Evolutionary conservation across 2,113 vertebrate species (phyloP), one percentile per base, ranked within the genome.

Genomic region (Nicator chloris): DNA sequence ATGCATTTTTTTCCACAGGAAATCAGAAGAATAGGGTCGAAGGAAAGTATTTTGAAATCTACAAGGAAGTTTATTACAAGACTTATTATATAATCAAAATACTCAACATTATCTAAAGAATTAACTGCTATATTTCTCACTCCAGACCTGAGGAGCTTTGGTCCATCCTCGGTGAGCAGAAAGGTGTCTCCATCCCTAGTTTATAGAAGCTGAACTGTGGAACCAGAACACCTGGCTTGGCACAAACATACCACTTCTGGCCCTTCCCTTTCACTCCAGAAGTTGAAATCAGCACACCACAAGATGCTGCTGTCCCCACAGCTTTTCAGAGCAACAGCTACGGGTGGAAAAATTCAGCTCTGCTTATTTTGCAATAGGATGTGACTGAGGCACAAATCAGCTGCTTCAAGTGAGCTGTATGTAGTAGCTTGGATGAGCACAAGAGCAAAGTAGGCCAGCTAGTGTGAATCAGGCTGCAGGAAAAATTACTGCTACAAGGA

Each of bases 241-340:
- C 18, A 78, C n/a, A 40, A 22, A 28, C 5, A 7, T 44, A 21
- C n/a, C 54, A 28, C 18, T 89, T 73, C 57, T 93, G 39, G 70
- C 45, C 57, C 60, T 80, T 93, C 51, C 24, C 35, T 83, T 90
- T 60, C 35, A 20, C n/a, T 81, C 26, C 16, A 37, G 47, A 68
- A 94, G 44, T 72, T 75, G 68, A 45, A 68, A 64, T 42, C 9
- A 64, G 68, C 65, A 65, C 13, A 49, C 91, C 87, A 95, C 93
- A 91, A 94, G 93, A 92, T 95, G 88, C 72, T 96, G 92, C 92
- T 92, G n/a, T 92, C 88, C 82, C 30, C 76, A 61, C 8, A 3
- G 57, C 61, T 90, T 93, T 85, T 51, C 40, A 49, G 39, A 66
- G 53, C 26, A 76, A 53, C 14, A 68, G 8, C 63, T 68, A 56